These are phyloP conservation scores for Pristionchus exspectatus DNA, from an alignment of 2,888 invertebrate genomes.

Conservation along the genomic window DNA sequence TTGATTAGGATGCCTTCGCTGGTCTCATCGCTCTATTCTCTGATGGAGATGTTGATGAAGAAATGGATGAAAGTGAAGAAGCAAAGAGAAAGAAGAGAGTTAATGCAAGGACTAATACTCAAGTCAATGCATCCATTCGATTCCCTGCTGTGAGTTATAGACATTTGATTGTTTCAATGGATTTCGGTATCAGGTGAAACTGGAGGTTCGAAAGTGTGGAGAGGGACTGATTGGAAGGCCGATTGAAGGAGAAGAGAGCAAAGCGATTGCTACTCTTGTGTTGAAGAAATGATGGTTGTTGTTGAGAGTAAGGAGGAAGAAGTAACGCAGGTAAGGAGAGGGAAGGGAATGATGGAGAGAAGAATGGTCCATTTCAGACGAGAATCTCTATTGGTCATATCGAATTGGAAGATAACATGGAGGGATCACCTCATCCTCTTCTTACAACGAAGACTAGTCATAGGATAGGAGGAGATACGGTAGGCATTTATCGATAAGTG, in stretches of 20 bases:
- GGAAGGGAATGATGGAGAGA: not conserved
- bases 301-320: constrained; percentile 68
- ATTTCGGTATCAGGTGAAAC: constrained; percentile 6
- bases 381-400: constrained; percentile 65
- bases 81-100: constrained; percentile 27
- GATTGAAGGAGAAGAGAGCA: constrained; percentile 42
- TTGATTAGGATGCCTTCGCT: constrained; percentile 34
- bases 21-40: constrained; percentile 32
- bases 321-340: constrained; percentile 59
- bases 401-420: constrained; percentile 66
- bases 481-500: not conserved
- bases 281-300: constrained; percentile 65
- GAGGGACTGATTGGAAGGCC: constrained; percentile 5
- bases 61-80: constrained; percentile 44
- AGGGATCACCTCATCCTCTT: constrained; percentile 62
- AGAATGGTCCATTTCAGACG: constrained; percentile 56
- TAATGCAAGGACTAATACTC: constrained; percentile 27
- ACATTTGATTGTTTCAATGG: not conserved
- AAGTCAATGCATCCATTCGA: constrained; percentile 54
- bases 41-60: constrained; percentile 30
- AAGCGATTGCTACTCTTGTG: constrained; percentile 55
- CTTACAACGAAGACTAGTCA: constrained; percentile 57
- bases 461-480: constrained; percentile 31
- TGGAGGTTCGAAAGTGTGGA: constrained; percentile 55
- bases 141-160: constrained; percentile 48